A percentile compares a stretch with the other conserved stretches of the same genome.
phyloP scores from a whole-genome alignment of 2,797 vertebrate species.

The Echeneis naucrates region DNA sequence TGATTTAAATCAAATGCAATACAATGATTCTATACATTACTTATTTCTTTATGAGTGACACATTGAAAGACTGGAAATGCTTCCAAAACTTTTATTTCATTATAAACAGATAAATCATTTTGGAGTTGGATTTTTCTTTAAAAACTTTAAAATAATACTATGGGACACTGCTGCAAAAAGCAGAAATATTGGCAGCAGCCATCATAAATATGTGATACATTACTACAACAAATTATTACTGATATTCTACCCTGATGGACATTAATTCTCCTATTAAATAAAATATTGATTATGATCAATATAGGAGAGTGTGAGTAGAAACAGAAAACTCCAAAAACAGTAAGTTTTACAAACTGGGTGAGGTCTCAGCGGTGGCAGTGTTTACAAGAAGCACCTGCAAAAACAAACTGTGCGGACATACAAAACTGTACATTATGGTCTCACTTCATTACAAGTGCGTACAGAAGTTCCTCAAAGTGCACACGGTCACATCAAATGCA shows the following conservation, averaged over 20 bases:
- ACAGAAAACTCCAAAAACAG: conserved; percentile 28
- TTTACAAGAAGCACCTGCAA: conserved; percentile 51
- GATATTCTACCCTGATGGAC: conserved; percentile 28
- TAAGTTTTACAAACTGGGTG: conserved; percentile 43
- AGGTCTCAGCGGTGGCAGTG: conserved; percentile 45
- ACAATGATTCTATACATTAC: background rate
- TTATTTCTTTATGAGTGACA: background rate
- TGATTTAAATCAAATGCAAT: background rate
- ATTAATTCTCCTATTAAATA: conserved; percentile 50
- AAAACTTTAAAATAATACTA: conserved; percentile 28
- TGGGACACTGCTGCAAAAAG: conserved; percentile 34
- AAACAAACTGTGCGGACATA: conserved; percentile 30
- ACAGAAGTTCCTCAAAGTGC: conserved; percentile 29
- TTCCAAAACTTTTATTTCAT: background rate
- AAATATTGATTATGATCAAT: conserved; percentile 60
- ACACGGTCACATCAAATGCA: conserved; percentile 44
- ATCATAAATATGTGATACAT: conserved; percentile 54
- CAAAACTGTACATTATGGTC: conserved; percentile 2
- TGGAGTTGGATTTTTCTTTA: conserved; percentile 5
- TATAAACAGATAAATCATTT: conserved; percentile 3
- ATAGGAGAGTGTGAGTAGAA: conserved; percentile 17
- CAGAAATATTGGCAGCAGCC: conserved; percentile 28
- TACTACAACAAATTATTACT: conserved; percentile 36
- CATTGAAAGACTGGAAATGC: background rate
- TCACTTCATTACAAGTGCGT: conserved; percentile 6